Evolutionary conservation across 2,797 vertebrate genomes (phyloP), one percentile per base, ranked within the genome.

Genomic region (Garrulus glandarius): DNA sequence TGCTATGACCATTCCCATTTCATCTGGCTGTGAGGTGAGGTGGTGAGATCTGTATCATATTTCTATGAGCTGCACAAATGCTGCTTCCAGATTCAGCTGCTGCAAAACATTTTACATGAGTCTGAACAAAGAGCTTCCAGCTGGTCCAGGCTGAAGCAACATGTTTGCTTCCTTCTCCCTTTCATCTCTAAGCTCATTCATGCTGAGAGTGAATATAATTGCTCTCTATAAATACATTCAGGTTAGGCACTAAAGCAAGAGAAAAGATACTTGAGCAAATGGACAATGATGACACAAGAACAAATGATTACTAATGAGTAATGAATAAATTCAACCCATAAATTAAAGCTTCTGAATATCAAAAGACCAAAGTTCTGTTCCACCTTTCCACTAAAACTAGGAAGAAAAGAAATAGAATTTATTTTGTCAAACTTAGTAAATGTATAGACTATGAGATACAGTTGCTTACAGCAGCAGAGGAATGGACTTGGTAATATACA

Each of bases 151-250:
- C 88, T 95, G 92, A 96, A 96, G 93, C 95, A 97, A 96, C 94
- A 96, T 96, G 93, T 97, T 97, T 96, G 93, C 92, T 94, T 97
- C 95, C 94, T 97, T 90, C 93, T 95, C 88, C 63, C 94, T 97
- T 96, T 96, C 94, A 96, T 97, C 94, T 94, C 92, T 94, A 92
- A 96, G 92, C 90, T 95, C 93, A 93, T 88, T 97, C 96, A 95
- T 94, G 95, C 96, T 96, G 96, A 95, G 95, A 95, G 92, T 43
- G 77, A 89, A 92, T 94, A 95, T 95, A 96, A 97, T 96, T 96
- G 93, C 94, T 92, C 95, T 92, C 92, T 87, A 89, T 95, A 97
- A 95, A 97, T 93, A 95, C 94, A 95, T 96, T 97, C 95, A 97
- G 96, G 96, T 97, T 96, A 97, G 94, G 93, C 94, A 96, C 74